Percentiles rank a stretch among this genome's conserved stretches.
These are phyloP conservation scores for Phytoseiulus persimilis DNA, from an alignment of 2,888 invertebrate genomes.

Conservation along the genomic window DNA sequence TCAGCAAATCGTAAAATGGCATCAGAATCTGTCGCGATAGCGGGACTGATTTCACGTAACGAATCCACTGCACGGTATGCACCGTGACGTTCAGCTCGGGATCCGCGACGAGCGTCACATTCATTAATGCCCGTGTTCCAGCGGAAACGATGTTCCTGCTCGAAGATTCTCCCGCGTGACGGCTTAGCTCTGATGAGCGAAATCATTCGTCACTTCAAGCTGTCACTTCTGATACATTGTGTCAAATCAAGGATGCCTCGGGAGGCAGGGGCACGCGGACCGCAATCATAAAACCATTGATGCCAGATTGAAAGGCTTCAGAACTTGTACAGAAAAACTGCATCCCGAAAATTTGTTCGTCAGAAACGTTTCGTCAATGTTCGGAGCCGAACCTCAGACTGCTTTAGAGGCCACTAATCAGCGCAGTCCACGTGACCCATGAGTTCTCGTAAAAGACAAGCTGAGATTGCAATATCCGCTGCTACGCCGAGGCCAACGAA, in stretches of 20 bases:
- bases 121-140: neutral
- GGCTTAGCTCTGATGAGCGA: neutral
- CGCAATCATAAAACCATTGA: neutral
- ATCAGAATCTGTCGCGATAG: neutral
- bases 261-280: neutral
- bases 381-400: neutral
- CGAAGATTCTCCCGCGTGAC: neutral
- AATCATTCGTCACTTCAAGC: neutral
- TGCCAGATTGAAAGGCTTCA: neutral
- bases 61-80: neutral
- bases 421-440: neutral
- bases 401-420: neutral
- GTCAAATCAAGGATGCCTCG: neutral
- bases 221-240: neutral
- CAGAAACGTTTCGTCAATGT: neutral
- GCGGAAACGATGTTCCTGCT: neutral
- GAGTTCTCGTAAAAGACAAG: neutral
- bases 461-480: neutral
- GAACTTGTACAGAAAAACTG: neutral
- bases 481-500: neutral
- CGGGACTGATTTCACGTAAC: neutral
- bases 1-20: neutral
- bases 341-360: neutral
- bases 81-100: neutral
- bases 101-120: neutral